These are phyloP conservation scores for Agonopterix alstromeriana DNA, from an alignment of 2,888 invertebrate genomes.

Conservation along the genomic window DNA sequence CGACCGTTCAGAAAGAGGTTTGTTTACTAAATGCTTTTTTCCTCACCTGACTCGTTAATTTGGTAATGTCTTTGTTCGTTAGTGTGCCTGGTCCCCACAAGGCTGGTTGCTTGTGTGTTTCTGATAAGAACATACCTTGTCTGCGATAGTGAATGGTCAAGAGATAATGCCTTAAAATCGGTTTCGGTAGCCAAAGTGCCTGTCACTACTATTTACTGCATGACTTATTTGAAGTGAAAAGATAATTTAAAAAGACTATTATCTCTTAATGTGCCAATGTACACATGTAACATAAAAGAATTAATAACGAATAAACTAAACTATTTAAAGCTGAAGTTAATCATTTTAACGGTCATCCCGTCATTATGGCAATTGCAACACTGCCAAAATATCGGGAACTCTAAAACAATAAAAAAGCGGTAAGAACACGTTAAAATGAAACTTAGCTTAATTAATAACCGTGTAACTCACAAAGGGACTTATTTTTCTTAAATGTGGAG, in stretches of 20 bases:
- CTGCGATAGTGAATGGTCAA: conserved; percentile 57
- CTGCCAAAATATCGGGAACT: too few species aligned
- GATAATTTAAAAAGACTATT: conserved; percentile 6
- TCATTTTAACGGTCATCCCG: too few species aligned
- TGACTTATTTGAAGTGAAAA: too few species aligned
- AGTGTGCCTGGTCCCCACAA: conserved; percentile 54
- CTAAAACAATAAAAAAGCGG: too few species aligned
- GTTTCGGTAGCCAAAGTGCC: conserved; percentile 66
- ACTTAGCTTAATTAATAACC: too few species aligned
- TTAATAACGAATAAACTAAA: too few species aligned
- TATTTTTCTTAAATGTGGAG: neutral
- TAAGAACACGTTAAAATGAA: too few species aligned
- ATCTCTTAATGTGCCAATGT: neutral
- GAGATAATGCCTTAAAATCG: conserved; percentile 59
- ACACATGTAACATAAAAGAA: neutral
- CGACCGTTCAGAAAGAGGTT: conserved; percentile 56
- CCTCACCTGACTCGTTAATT: conserved; percentile 71
- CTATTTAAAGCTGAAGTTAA: too few species aligned
- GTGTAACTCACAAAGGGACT: too few species aligned
- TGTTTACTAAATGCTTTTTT: conserved; percentile 73
- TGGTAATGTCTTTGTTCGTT: conserved; percentile 64
- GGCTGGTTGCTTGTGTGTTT: conserved; percentile 49
- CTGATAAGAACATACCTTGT: conserved; percentile 69
- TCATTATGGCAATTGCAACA: too few species aligned
- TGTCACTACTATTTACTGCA: conserved; percentile 44